Percentiles rank a stretch among this genome's conserved stretches.
phyloP scores from a whole-genome alignment of 2,113 vertebrate species.

The Apteryx mantelli region DNA sequence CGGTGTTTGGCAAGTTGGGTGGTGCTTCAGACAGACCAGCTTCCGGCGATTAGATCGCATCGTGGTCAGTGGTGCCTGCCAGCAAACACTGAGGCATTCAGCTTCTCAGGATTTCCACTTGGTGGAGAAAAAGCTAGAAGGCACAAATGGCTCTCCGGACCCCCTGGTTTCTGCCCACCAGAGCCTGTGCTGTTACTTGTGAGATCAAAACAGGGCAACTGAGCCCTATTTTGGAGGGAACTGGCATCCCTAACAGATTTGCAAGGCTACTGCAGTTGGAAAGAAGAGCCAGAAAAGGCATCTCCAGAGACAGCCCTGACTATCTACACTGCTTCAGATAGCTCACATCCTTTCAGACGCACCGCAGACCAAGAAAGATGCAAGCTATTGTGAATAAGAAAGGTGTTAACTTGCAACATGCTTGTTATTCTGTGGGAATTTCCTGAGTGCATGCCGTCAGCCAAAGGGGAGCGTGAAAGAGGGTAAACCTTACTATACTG shows the following conservation, averaged over 20 bases:
- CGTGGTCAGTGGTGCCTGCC: not conserved
- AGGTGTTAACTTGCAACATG: not conserved
- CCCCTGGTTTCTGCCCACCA: not conserved
- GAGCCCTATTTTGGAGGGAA: not conserved
- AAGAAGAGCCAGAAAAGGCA: not conserved
- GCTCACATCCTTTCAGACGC: not conserved
- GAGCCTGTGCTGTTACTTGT: not conserved
- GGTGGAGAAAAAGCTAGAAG: not conserved
- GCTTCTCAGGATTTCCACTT: not conserved
- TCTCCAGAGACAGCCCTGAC: not conserved
- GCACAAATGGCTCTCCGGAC: not conserved
- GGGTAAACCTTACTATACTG: not conserved
- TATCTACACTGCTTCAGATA: not conserved
- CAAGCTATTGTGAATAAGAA: fast-evolving
- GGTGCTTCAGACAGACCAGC: not conserved
- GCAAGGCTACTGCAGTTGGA: fast-evolving
- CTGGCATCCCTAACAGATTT: not conserved
- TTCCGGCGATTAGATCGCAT: not conserved
- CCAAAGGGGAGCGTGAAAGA: not conserved
- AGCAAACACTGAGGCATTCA: fast-evolving
- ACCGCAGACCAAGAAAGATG: not conserved
- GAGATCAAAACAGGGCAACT: not conserved
- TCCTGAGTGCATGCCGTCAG: not conserved
- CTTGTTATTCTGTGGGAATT: not conserved
- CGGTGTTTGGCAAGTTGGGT: not conserved